Percentiles rank a stretch among this genome's conserved stretches.
phyloP scores from a whole-genome alignment of 2,888 invertebrate species.

The Panzeria rudis region DNA sequence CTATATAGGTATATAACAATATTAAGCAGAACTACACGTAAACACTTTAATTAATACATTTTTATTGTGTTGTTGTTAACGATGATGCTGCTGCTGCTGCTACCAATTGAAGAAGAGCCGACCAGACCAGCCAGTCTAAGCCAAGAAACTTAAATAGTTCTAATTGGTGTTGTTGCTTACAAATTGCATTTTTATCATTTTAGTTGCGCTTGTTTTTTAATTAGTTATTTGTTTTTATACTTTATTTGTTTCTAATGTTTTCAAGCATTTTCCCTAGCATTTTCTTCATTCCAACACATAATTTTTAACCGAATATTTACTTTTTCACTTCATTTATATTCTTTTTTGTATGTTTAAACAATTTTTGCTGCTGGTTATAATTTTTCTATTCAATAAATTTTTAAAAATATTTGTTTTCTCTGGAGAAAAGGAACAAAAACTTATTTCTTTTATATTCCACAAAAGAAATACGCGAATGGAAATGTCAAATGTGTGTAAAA shows the following conservation, averaged over 20 bases:
- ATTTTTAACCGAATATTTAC: background rate
- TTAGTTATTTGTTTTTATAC: background rate
- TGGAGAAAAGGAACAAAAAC: background rate
- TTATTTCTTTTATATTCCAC: background rate
- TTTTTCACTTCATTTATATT: background rate
- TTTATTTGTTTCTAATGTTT: background rate
- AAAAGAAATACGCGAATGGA: slow-evolving; percentile 22
- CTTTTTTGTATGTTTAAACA: background rate
- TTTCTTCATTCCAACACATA: background rate
- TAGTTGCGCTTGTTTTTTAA: slow-evolving; percentile 3
- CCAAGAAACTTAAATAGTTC: background rate
- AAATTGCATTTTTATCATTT: slow-evolving; percentile 20
- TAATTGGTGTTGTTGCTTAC: background rate
- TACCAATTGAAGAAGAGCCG: slow-evolving; percentile 6
- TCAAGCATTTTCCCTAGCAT: background rate
- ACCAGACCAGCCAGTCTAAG: background rate
- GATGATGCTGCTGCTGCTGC: slow-evolving; percentile 19
- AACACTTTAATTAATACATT: slow-evolving; percentile 24
- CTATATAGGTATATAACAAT: background rate
- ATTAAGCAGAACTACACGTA: slow-evolving; percentile 32
- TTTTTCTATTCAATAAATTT: slow-evolving; percentile 29
- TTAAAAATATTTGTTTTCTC: slow-evolving; percentile 23
- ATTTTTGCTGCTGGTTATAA: background rate
- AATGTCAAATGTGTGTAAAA: slow-evolving; percentile 52
- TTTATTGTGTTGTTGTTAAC: background rate